Base-by-base conservation (phyloP, 1,140 invertebrate genomes). In the Tachypleus tridentatus region DNA sequence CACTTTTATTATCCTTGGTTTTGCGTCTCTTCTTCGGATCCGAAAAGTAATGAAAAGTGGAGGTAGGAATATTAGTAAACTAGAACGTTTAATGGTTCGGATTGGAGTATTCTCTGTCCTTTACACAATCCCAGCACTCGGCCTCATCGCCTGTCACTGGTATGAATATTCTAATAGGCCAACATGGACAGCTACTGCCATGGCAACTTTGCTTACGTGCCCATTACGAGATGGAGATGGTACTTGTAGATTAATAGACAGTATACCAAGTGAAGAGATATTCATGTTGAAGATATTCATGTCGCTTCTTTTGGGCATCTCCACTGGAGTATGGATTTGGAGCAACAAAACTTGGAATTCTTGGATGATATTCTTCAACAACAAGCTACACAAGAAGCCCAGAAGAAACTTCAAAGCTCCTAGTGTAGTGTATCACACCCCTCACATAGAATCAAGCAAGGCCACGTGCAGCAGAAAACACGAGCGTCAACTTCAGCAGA, bases 271-370 rank as follows among this genome's bases (percentile, higher is more conserved):
- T 6, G 51, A 64, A 10, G 64, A 64, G 49, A 75, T 82, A 49
- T 81, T 80, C 69, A 80, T 82, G 76, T 73, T 82, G 62, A 80
- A 97, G 74, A 97, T 98, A 78, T 81, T 98, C 63, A 96, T 95
- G 87, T 89, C 89, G 29, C 89, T 98, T 80, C 91, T 97, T 62
- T 93, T 97, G 10, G 95, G 95, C 3, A 93, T 98, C 53, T 96
- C 94, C 0, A 96, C 92, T 5, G 93, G 91, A 69, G 91, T 97
- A 65, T 98, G 95, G 95, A 91, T 97, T 51, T 95, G 93, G 86
- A 96, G 93, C n/a, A 87, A 90, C 51, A 98, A 98, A 79, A 98
- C 95, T 2, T 81, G 97, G 69, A 85, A 87, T 60, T 93, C 90
- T 69, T 97, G 93, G 92, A 29, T 29, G 29, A 29, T 29, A 29